Evolutionary conservation across 2,113 vertebrate genomes (phyloP).

Genomic region (Sinocyclocheilus rhinocerous): DNA sequence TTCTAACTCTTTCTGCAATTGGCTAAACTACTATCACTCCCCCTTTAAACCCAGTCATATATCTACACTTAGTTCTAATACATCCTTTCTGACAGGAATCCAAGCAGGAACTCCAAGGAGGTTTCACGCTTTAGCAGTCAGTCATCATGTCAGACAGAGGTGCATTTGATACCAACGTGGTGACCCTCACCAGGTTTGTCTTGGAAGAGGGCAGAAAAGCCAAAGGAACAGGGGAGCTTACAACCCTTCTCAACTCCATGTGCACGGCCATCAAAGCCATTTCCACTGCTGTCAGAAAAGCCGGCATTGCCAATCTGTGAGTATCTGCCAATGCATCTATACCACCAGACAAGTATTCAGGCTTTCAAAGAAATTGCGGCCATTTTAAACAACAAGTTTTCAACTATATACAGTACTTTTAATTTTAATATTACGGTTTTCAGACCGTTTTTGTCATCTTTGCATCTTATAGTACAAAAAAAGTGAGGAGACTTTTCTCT

Average conservation of each 20-base stretch:
- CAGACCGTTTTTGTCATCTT: not conserved
- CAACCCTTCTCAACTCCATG: conserved; percentile 91
- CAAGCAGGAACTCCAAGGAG: not conserved
- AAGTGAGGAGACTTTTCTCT: not conserved
- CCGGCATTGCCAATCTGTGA: conserved; percentile 94
- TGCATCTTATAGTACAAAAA: not conserved
- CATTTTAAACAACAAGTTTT: too few species aligned
- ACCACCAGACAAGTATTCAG: not conserved
- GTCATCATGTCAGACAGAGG: conserved; percentile 83
- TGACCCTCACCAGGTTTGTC: conserved; percentile 92
- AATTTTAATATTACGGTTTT: not conserved
- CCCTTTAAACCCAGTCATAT: conserved; percentile 2
- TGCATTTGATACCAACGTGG: conserved; percentile 89
- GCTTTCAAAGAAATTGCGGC: too few species aligned
- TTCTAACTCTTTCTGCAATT: conserved; percentile 24
- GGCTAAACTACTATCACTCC: conserved; percentile 20
- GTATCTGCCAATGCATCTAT: conserved; percentile 38
- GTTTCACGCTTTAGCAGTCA: not conserved
- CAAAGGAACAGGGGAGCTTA: conserved; percentile 87
- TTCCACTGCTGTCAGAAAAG: conserved; percentile 92
- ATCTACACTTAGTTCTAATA: not conserved
- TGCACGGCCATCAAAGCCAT: conserved; percentile 95
- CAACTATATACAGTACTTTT: too few species aligned
- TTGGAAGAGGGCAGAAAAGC: conserved; percentile 91
- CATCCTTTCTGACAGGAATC: not conserved